A percentile compares a stretch with the other conserved stretches of the same genome.
These are phyloP conservation scores for Barypeithes pellucidus DNA, from an alignment of 2,888 invertebrate genomes.

Conservation along the genomic window DNA sequence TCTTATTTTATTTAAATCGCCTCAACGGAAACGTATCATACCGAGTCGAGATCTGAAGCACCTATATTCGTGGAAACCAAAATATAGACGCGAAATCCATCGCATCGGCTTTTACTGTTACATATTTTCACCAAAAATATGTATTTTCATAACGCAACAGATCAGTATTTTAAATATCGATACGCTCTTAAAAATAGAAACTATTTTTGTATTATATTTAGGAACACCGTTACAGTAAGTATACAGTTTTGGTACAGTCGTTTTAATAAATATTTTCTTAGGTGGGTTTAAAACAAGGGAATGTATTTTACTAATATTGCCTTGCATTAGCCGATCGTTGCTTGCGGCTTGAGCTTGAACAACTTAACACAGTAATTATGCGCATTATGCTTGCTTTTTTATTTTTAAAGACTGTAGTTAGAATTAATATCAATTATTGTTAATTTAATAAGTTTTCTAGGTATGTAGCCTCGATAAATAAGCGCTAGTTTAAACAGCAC, in stretches of 20 bases:
- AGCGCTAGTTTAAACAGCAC: too few relatives aligned
- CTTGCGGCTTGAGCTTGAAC: constrained; percentile 11
- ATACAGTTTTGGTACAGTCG: neutral
- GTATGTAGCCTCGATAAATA: neutral
- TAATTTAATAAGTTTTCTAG: neutral
- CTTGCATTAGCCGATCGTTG: constrained; percentile 3
- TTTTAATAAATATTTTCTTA: neutral
- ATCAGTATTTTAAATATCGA: neutral
- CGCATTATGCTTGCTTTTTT: constrained; percentile 9
- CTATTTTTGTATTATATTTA: neutral
- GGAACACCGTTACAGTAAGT: constrained; percentile 10
- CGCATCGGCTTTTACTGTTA: too few relatives aligned
- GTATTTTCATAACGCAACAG: neutral
- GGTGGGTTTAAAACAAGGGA: constrained; percentile 3
- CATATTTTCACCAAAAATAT: too few relatives aligned
- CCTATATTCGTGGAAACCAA: too few relatives aligned
- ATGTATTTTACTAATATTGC: constrained; percentile 26
- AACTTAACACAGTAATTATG: constrained; percentile 11
- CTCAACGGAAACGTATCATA: too few relatives aligned
- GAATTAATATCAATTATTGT: neutral
- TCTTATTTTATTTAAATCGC: too few relatives aligned
- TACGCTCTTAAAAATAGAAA: neutral
- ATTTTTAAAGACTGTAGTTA: neutral
- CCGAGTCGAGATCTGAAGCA: too few relatives aligned
- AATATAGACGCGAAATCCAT: too few relatives aligned